phyloP scores from a whole-genome alignment of 2,113 vertebrate species.

The Globicephala melas region DNA sequence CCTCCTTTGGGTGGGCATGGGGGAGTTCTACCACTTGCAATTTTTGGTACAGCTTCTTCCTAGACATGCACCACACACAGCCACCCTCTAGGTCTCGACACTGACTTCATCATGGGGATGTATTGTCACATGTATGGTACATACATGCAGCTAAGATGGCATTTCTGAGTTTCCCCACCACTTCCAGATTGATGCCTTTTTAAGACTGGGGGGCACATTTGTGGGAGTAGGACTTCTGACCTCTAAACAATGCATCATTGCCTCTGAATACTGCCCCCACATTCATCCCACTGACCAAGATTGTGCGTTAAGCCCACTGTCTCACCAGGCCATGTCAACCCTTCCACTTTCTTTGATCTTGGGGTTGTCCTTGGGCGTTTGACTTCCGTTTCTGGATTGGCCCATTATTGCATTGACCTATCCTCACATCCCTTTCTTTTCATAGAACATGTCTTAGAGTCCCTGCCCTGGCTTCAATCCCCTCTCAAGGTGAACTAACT shows the following conservation, averaged over 20 bases:
- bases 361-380: neutral
- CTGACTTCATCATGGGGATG: neutral
- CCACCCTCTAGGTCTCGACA: neutral
- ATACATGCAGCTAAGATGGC: neutral
- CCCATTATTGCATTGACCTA: fast-evolving
- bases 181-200: neutral
- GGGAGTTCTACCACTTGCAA: neutral
- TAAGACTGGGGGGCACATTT: neutral
- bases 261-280: fast-evolving
- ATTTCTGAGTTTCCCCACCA: neutral
- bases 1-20: neutral
- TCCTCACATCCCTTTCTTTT: neutral
- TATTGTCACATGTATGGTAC: fast-evolving
- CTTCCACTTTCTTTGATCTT: neutral
- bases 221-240: neutral
- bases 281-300: too few relatives aligned
- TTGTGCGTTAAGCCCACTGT: too few relatives aligned
- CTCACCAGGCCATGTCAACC: neutral
- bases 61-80: fast-evolving
- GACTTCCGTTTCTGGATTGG: neutral
- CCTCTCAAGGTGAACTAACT: neutral
- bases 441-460: too few relatives aligned
- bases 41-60: neutral
- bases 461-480: neutral
- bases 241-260: neutral